Conservation (phyloP, 1,140 invertebrate genomes). For the Cyphomyrmex costatus region DNA sequence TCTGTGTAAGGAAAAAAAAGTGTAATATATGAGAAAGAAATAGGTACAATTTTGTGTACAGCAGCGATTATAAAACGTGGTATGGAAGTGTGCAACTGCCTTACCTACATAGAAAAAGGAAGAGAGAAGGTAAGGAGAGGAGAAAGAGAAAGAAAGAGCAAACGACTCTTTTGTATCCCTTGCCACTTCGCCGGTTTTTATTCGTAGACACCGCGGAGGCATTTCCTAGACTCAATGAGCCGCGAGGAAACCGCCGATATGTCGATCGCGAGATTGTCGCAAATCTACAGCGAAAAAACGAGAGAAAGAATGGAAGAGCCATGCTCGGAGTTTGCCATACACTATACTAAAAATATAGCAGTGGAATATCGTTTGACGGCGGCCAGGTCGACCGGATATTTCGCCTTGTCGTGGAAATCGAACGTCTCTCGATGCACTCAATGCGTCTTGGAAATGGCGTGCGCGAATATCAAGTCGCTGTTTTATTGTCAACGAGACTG, state of each 20-base stretch:
- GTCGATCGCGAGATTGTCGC: conserved; percentile 37
- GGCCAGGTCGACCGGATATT: conserved; percentile 44
- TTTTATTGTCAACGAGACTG: conserved; percentile 47
- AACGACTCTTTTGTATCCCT: conserved; percentile 34
- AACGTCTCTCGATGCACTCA: conserved; percentile 17
- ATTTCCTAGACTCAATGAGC: conserved; percentile 56
- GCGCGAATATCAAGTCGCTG: conserved; percentile 31
- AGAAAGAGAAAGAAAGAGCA: not conserved
- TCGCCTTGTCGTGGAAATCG: conserved; percentile 42
- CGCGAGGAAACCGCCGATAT: conserved; percentile 22
- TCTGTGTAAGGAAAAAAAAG: not conserved
- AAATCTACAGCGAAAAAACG: conserved; percentile 32
- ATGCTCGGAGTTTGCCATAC: not conserved
- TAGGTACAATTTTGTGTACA: not conserved
- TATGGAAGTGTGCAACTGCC: not conserved
- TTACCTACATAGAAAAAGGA: not conserved
- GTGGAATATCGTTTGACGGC: conserved; percentile 36
- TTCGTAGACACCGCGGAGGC: conserved; percentile 26
- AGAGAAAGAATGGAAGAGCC: not conserved
- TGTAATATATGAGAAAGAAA: not conserved
- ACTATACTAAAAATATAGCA: conserved; percentile 10
- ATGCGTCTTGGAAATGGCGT: conserved; percentile 31
- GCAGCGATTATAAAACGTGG: not conserved
- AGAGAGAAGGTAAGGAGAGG: too few relatives aligned
- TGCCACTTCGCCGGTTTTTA: conserved; percentile 50